Base-by-base conservation (phyloP, 2,113 vertebrate species). In the Cyprinus carpio region DNA sequence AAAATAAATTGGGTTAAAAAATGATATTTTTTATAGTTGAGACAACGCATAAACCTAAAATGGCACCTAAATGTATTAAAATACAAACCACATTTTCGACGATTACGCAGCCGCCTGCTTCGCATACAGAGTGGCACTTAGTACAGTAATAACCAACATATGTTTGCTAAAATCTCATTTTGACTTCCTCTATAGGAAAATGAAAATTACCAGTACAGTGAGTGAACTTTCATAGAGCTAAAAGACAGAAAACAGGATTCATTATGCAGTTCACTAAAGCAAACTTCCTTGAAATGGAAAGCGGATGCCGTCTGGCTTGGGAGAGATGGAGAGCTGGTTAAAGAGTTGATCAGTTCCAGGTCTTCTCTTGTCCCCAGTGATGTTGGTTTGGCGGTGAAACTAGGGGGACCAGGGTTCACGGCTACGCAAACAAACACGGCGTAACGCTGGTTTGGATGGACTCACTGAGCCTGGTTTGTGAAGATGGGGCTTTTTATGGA, bases 361-460 rank as follows among this genome's bases (percentile, higher is more conserved):
- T 82, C 88, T 90, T 77, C 82, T 76, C 43, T 78, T 27, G 62
- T 85, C 60, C 40, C 83, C 49, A 56, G 43, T 85, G 75, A 78
- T 69, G 62, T 67, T 51, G 79, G 79, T 85, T 90, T 88, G 88
- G 89, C 87, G 37, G 82, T 85, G 89, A 86, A 64, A 27, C 85
- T 27, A 31, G 31, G 80, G 85, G 86, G 90, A 31, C 75, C 46
- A 23, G 76, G 89, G 86, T 91, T 86, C 83, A 77, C 72, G 88
- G 88, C 89, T 88, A 91, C 86, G 83, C 89, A 92, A 94, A 93
- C 89, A 93, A 90, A 90, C 90, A 91, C 71, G 40, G 76, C 86
- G 82, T 77, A 72, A 49, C 82, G 58, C 84, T 87, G 81, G 82
- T 64, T 86, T 82, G 71, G 77, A 86, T 79, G 25, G 88, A 86